Evolutionary conservation across 1,140 invertebrate genomes (phyloP).

Genomic region (Drosophila eugracilis): DNA sequence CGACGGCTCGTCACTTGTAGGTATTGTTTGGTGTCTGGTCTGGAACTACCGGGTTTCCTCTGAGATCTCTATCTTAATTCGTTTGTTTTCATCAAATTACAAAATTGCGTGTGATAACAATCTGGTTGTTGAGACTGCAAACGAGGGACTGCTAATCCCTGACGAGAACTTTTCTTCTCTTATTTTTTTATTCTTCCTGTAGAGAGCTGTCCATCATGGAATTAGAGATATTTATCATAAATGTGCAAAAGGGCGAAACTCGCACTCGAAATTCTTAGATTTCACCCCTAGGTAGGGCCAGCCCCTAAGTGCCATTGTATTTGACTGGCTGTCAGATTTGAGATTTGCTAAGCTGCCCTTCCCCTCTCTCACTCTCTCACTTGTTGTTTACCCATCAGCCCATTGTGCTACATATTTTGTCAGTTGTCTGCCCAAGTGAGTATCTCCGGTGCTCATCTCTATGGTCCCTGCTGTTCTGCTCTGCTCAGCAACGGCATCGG

Average conservation of each 20-base stretch:
- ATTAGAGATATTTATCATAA: conserved; percentile 80
- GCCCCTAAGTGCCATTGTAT: conserved; percentile 76
- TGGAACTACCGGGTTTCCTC: conserved; percentile 59
- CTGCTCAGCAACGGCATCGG: conserved; percentile 49
- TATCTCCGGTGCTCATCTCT: conserved; percentile 43
- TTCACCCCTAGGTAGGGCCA: conserved; percentile 25
- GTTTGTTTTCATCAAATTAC: conserved; percentile 84
- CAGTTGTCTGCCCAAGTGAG: conserved; percentile 67
- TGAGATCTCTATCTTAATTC: conserved; percentile 80
- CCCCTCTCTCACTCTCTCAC: conserved; percentile 55
- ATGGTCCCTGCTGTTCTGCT: conserved; percentile 25
- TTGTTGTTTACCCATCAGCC: conserved; percentile 63
- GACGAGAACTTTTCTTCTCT: conserved; percentile 35
- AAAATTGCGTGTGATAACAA: conserved; percentile 84
- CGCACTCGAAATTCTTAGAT: background rate
- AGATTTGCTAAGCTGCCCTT: conserved; percentile 61
- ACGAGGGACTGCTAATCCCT: conserved; percentile 63
- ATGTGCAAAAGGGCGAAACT: conserved; percentile 51
- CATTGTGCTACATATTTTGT: conserved; percentile 76
- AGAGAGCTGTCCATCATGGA: conserved; percentile 71
- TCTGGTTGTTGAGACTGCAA: conserved; percentile 49
- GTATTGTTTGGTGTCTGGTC: conserved; percentile 41
- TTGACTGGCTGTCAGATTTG: conserved; percentile 67
- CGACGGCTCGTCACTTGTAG: conserved; percentile 29
- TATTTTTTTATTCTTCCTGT: too few species aligned